Conservation (phyloP, 2,888 invertebrate species). For the Sinelater perroti region DNA sequence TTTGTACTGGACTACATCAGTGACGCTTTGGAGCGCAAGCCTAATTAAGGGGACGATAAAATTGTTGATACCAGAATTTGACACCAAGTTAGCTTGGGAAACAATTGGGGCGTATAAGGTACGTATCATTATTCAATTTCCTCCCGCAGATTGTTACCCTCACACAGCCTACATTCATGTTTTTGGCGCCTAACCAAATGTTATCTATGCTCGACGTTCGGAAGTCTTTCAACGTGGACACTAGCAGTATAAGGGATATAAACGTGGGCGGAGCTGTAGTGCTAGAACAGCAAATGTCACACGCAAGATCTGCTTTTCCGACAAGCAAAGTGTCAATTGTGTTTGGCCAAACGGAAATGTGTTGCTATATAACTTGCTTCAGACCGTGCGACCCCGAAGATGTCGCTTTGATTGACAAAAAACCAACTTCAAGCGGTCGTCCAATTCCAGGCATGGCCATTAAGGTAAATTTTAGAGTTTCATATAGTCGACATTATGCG, state of each 20-base stretch:
- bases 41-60: not conserved
- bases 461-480: not conserved
- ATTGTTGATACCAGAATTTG: not conserved
- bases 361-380: not conserved
- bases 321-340: not conserved
- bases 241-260: slow-evolving; percentile 15
- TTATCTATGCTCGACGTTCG: not conserved
- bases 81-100: not conserved
- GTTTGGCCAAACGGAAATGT: slow-evolving; percentile 4
- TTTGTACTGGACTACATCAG: not conserved
- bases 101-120: slow-evolving; percentile 26
- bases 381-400: not conserved
- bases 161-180: slow-evolving; percentile 48
- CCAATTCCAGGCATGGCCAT: not conserved
- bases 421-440: not conserved
- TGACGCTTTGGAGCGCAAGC: not conserved
- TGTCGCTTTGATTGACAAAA: not conserved
- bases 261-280: not conserved
- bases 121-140: too few relatives aligned
- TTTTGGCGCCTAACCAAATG: slow-evolving; percentile 46
- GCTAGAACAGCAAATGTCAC: slow-evolving; percentile 3
- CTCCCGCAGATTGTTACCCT: too few relatives aligned
- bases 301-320: slow-evolving; percentile 26
- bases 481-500: too few relatives aligned
- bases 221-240: slow-evolving; percentile 41